Evolutionary conservation across 2,888 invertebrate species (phyloP), one percentile per base, ranked within the genome.

Genomic region (Leucozona laternaria): DNA sequence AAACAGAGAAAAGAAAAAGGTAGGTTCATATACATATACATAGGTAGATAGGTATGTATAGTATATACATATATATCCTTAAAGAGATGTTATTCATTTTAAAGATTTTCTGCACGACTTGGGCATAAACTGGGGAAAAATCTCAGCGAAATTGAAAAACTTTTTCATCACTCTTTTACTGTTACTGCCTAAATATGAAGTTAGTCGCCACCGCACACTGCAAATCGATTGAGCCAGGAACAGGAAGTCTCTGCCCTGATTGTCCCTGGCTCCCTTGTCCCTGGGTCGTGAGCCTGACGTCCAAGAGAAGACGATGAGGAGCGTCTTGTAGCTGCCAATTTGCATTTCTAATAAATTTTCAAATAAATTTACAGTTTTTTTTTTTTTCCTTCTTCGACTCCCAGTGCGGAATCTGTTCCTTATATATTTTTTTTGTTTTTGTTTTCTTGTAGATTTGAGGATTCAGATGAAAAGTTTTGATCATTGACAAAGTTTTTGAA

Each of bases 151-250:
- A 85, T 85, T 85, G 80, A 80, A 85, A 85, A 85, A 85, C 84
- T 85, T 85, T 85, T 80, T 60, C 80, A 85, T 85, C 84, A 85
- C 80, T 85, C 80, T 85, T 77, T 85, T 85, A 80, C 77, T 85
- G 80, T 85, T 85, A 80, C 77, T 85, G 80, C 71, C 84, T 71
- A 85, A 85, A 85, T 85, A 85, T 85, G 80, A 77, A 80, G 80
- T 80, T 77, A 76, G 71, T 13, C 78, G 60, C 58, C 72, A 60
- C 72, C 45, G 48, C 37, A 71, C 79, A 72, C 80, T 55, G 60
- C 60, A 80, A 80, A 80, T 58, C 77, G 50, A 76, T 85, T 80
- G 70, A 73, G 60, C 20, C 60, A 60, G 34, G 66, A 22, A 60
- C n/a, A n/a, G n/a, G n/a, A n/a, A n/a, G n/a, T n/a, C 72, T 48